Evolutionary conservation across 1,140 invertebrate genomes (phyloP).

Genomic region (Leptinotarsa undecemlineata): DNA sequence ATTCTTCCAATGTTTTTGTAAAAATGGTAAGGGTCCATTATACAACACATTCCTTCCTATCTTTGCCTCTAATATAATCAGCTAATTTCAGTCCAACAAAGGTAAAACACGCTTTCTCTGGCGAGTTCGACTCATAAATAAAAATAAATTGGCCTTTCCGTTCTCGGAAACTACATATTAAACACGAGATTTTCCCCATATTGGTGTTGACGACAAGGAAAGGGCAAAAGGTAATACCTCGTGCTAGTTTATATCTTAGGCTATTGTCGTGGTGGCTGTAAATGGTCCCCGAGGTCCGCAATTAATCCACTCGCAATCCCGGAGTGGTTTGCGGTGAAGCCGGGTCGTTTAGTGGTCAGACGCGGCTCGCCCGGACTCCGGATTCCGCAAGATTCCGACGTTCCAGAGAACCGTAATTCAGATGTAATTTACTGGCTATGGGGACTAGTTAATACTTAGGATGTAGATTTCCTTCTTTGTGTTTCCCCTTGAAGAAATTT

Average conservation of each 20-base stretch:
- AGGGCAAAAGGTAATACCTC: conserved; percentile 39
- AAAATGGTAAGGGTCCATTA: no score
- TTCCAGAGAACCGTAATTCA: conserved; percentile 19
- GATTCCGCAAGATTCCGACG: conserved; percentile 19
- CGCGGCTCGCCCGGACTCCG: conserved; percentile 4
- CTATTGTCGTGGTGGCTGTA: conserved; percentile 46
- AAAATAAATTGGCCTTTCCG: conserved; percentile 10
- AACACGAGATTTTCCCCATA: conserved; percentile 40
- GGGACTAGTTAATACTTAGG: conserved; percentile 18
- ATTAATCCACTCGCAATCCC: conserved; percentile 49
- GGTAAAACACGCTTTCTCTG: neutral
- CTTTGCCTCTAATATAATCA: neutral
- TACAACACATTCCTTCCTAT: no score
- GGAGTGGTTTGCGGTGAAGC: conserved; percentile 42
- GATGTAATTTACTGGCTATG: conserved; percentile 21
- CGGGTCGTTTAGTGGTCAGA: conserved; percentile 26
- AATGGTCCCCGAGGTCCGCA: conserved; percentile 47
- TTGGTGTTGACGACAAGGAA: conserved; percentile 47
- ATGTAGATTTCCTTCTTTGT: conserved; percentile 16
- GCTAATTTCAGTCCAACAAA: neutral
- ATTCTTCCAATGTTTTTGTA: no score
- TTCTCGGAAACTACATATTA: conserved; percentile 21
- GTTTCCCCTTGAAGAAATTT: neutral
- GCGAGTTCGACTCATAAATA: conserved; percentile 10
- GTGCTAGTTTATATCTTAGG: conserved; percentile 46